A percentile compares a stretch with the other conserved stretches of the same genome.
Conservation (phyloP, 1,140 invertebrate genomes). For the Cheumatopsyche charites region DNA sequence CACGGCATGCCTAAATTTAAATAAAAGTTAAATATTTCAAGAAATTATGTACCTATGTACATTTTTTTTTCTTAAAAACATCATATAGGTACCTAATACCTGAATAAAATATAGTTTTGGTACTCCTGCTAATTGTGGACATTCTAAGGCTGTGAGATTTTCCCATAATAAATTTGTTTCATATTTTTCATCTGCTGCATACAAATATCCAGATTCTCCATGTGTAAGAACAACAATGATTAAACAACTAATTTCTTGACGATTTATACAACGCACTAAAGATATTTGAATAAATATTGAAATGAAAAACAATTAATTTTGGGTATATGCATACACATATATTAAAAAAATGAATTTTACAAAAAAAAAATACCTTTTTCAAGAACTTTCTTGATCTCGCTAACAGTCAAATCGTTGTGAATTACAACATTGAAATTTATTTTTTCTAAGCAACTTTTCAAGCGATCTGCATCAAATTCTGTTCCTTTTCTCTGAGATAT, state of each 20-base stretch:
- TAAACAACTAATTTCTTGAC: slow-evolving; percentile 21
- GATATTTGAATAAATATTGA: background rate
- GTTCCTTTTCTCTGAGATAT: slow-evolving; percentile 9
- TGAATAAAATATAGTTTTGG: slow-evolving; percentile 33
- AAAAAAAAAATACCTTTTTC: background rate
- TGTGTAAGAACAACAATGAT: slow-evolving; percentile 27
- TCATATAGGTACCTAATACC: no score
- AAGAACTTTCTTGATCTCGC: background rate
- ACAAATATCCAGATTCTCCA: slow-evolving; percentile 6
- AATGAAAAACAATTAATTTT: background rate
- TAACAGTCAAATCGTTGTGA: background rate
- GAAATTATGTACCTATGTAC: no score
- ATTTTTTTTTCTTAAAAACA: no score
- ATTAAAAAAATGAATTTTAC: no score
- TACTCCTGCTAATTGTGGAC: slow-evolving; percentile 11
- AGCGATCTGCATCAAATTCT: background rate
- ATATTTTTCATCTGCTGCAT: slow-evolving; percentile 17
- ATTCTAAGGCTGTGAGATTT: background rate
- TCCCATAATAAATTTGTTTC: slow-evolving; percentile 21
- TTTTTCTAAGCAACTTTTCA: slow-evolving; percentile 9
- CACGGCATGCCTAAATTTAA: slow-evolving; percentile 23
- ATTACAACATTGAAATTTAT: slow-evolving; percentile 8
- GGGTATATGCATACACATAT: background rate
- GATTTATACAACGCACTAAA: background rate
- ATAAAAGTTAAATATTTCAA: no score